Base-by-base conservation (phyloP, 2,888 invertebrate genomes). In the Diadromus collaris region DNA sequence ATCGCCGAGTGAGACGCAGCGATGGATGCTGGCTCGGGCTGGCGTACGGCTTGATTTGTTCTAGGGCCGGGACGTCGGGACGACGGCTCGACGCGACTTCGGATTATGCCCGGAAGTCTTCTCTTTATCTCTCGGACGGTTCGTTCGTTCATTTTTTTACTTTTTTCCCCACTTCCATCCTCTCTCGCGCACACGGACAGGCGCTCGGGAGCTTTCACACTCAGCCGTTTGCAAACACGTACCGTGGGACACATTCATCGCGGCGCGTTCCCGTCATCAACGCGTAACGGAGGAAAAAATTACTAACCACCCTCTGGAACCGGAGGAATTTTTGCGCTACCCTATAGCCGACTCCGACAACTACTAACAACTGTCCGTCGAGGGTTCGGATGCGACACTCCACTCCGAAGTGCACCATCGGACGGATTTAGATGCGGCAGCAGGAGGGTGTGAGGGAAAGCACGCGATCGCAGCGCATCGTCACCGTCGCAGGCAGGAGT, bases 21-120 rank as follows among this genome's bases (percentile, higher is more conserved):
- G 73, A 74, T 74, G 64, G 54, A 27, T 41, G 48, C 29, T 68
- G 72, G 71, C 32, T n/a, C 32, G 73, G 54, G 69, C 48, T 83
- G 83, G 84, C 82, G 81, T 82, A 83, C 84, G 83, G 88, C 87
- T 89, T 88, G 89, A 90, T 90, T 89, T 90, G 90, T 90, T 90
- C 90, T 86, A 85, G 87, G 86, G 86, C 85, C 81, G 80, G 78
- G 61, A 58, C 58, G 68, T 56, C 79, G 63, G 64, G 81, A 82
- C 86, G 87, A 86, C 83, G 81, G 80, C 78, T 83, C 85, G 81
- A 80, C 78, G 72, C 74, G 67, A 76, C 81, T 82, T 85, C 86
- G 87, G 87, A 90, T 90, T 90, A 90, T 90, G 90, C 90, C 90
- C 89, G 90, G 89, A 90, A 90, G 89, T 89, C 88, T 88, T 90